Base-by-base conservation (phyloP, 92 coral and sea anemone species). In the Epizoanthus fatuus region DNA sequence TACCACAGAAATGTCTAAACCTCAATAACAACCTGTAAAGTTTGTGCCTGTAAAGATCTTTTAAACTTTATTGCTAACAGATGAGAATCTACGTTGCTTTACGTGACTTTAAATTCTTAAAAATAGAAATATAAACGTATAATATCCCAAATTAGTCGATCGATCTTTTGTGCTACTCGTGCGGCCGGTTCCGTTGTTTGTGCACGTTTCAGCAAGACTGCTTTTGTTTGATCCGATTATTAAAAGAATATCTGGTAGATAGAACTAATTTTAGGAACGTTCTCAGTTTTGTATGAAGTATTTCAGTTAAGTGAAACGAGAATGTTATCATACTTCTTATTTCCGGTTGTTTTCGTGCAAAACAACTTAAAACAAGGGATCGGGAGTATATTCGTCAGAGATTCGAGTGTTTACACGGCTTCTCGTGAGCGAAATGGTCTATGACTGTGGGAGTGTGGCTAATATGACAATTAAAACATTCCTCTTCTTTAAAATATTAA, bases 1-100 rank as follows among this genome's bases (percentile, higher is more conserved):
- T 85, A 72, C 71, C 49, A 49, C 12, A 87, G 69, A 88, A 79
- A 60, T 79, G 79, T 63, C 79, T 65, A 80, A 65, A 69, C 75
- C 56, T 85, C 56, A 64, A 15, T 60, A 14, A 42, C 35, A 67
- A 42, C 58, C 73, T 45, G 68, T 20, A 77, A 58, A 7, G 25
- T 22, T 77, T 2, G 5, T n/a, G 12, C 25, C 63, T 77, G 45
- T n/a, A 57, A 44, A n/a, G 20, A 55, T 38, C 12, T 75, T 8
- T 2, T 17, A n/a, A 17, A 13, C 57, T 12, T 56, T 77, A 14
- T 59, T 39, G 29, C 42, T 64, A 12, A 32, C 12, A 64, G 38
- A 37, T 40, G 0, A 38, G 3, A 19, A 44, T 44, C 49, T 40
- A 11, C 9, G 29, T 57, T 58, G 25, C 17, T 76, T 17, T 57